phyloP scores from a whole-genome alignment of 2,888 invertebrate genomes.

The Drosophila anomalipes region DNA sequence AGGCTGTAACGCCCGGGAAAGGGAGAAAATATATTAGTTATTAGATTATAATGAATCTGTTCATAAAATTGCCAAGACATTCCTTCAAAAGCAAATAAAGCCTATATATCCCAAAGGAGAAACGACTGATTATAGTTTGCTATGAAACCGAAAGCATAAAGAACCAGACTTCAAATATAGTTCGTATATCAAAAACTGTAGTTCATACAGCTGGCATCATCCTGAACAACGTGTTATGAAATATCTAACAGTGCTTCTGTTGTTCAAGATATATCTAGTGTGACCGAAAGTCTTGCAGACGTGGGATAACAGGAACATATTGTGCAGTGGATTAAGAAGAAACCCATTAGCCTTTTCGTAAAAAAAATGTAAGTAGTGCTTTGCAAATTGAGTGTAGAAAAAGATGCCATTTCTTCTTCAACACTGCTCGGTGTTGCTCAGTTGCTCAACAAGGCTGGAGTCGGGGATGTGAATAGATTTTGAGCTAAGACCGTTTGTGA shows the following conservation, averaged over 20 bases:
- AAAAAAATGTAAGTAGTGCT: too few species aligned
- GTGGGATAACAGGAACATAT: background rate
- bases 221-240: too few species aligned
- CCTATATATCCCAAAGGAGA: too few species aligned
- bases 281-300: background rate
- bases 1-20: background rate
- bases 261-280: background rate
- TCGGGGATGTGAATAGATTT: too few species aligned
- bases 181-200: background rate
- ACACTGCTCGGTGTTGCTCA: too few species aligned
- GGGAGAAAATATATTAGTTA: background rate
- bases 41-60: background rate
- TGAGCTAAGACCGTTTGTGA: background rate
- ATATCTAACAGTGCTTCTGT: too few species aligned
- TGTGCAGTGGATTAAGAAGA: background rate
- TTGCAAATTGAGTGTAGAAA: too few species aligned
- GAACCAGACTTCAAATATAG: background rate
- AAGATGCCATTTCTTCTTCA: too few species aligned
- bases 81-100: too few species aligned
- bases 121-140: too few species aligned
- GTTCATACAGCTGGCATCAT: background rate
- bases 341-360: too few species aligned
- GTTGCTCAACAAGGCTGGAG: too few species aligned
- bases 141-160: background rate
- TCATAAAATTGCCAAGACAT: background rate